Percentiles rank a stretch among this genome's conserved stretches.
Evolutionary conservation across 1,140 invertebrate species (phyloP).

Genomic region (Drosophila suzukii): DNA sequence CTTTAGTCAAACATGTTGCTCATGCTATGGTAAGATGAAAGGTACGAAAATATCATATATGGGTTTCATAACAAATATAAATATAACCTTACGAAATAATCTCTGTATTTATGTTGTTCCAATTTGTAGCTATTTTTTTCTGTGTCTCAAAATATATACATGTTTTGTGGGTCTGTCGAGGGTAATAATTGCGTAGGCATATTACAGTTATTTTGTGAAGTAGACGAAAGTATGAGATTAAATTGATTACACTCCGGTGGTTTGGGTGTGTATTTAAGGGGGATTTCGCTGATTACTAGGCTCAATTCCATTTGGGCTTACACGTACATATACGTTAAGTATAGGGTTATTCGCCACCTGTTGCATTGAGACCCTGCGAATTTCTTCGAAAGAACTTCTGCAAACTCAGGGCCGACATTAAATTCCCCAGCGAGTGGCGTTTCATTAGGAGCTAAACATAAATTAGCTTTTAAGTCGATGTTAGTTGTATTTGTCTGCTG

Average conservation of each 20-base stretch:
- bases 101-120: no score
- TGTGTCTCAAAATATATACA: background rate
- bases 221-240: slow-evolving; percentile 60
- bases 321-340: background rate
- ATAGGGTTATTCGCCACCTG: slow-evolving; percentile 28
- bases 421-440: slow-evolving; percentile 29
- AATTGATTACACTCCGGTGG: slow-evolving; percentile 63
- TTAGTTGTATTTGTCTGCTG: slow-evolving; percentile 34
- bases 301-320: background rate
- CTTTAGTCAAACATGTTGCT: no score
- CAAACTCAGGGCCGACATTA: slow-evolving; percentile 32
- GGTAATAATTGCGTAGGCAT: slow-evolving; percentile 55
- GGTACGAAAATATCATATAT: no score
- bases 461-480: slow-evolving; percentile 45
- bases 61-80: no score
- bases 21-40: no score
- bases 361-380: slow-evolving; percentile 21
- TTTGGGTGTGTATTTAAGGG: background rate
- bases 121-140: background rate
- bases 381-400: slow-evolving; percentile 20
- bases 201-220: slow-evolving; percentile 57
- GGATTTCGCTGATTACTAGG: slow-evolving; percentile 49
- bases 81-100: no score
- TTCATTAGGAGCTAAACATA: slow-evolving; percentile 50
- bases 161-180: slow-evolving; percentile 22